A percentile compares a stretch with the other conserved stretches of the same genome.
Conservation (phyloP, 2,113 vertebrate genomes). For the Haplotaxodon microlepis region DNA sequence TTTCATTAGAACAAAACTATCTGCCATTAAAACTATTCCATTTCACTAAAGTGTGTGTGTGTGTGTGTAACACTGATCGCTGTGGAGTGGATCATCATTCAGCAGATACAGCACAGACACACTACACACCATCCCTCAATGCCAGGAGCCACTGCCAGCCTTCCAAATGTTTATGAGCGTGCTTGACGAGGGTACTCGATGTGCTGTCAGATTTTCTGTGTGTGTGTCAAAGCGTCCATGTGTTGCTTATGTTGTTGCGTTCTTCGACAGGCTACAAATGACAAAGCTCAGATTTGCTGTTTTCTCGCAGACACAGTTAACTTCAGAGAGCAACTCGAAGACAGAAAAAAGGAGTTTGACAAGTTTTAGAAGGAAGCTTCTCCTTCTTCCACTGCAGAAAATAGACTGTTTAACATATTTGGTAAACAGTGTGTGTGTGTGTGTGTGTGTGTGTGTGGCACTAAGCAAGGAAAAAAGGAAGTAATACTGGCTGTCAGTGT, state of each 20-base stretch:
- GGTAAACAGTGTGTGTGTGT: background rate
- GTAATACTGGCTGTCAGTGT: background rate
- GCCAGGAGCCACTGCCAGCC: background rate
- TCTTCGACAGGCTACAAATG: background rate
- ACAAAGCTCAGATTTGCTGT: background rate
- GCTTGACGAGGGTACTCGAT: background rate
- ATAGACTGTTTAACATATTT: constrained; percentile 14
- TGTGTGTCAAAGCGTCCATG: background rate
- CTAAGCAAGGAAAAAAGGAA: background rate
- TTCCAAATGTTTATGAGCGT: background rate
- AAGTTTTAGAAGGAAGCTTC: background rate
- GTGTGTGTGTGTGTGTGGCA: background rate
- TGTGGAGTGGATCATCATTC: background rate
- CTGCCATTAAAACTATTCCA: background rate
- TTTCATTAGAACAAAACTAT: background rate
- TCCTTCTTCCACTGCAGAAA: background rate
- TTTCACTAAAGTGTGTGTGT: background rate
- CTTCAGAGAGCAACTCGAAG: background rate
- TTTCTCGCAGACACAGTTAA: background rate
- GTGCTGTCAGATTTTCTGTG: background rate
- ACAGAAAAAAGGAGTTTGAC: background rate
- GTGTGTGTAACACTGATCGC: background rate
- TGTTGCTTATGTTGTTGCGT: background rate
- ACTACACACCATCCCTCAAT: background rate
- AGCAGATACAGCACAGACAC: background rate